A percentile compares a stretch with the other conserved stretches of the same genome.
These are phyloP conservation scores for Oedothorax gibbosus DNA, from an alignment of 1,140 invertebrate genomes.

Conservation along the genomic window DNA sequence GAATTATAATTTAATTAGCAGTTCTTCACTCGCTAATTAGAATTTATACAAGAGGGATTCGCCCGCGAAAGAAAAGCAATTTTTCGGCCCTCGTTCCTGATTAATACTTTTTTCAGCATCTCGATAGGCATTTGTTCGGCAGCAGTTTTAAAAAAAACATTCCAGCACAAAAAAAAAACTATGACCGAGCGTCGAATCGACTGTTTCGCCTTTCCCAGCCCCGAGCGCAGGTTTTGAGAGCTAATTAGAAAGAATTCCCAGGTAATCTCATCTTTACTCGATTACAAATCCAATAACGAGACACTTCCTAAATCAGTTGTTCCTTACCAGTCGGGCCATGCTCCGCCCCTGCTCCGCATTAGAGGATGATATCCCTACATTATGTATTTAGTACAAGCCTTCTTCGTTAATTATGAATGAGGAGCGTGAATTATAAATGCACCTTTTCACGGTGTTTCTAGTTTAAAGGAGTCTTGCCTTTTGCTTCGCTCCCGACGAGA, in stretches of 20 bases:
- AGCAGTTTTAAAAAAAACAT: conserved; percentile 48
- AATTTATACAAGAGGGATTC: conserved; percentile 47
- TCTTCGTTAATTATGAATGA: conserved; percentile 61
- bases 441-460: conserved; percentile 60
- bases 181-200: neutral
- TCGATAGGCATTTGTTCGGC: conserved; percentile 45
- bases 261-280: conserved; percentile 60
- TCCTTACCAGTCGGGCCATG: conserved; percentile 56
- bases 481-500: conserved; percentile 29
- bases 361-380: conserved; percentile 60
- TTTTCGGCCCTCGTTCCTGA: conserved; percentile 52
- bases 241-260: conserved; percentile 60
- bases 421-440: conserved; percentile 59
- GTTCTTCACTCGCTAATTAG: conserved; percentile 55
- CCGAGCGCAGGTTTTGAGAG: conserved; percentile 50
- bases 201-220: conserved; percentile 35
- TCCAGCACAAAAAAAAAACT: neutral
- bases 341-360: conserved; percentile 38
- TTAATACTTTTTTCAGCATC: conserved; percentile 52
- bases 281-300: conserved; percentile 61
- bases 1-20: conserved; percentile 60
- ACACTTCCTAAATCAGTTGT: conserved; percentile 62
- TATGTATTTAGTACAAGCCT: conserved; percentile 61
- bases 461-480: conserved; percentile 59
- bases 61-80: conserved; percentile 48